Evolutionary conservation across 2,113 vertebrate genomes (phyloP).

Genomic region (Forbesichthys papilliferus): DNA sequence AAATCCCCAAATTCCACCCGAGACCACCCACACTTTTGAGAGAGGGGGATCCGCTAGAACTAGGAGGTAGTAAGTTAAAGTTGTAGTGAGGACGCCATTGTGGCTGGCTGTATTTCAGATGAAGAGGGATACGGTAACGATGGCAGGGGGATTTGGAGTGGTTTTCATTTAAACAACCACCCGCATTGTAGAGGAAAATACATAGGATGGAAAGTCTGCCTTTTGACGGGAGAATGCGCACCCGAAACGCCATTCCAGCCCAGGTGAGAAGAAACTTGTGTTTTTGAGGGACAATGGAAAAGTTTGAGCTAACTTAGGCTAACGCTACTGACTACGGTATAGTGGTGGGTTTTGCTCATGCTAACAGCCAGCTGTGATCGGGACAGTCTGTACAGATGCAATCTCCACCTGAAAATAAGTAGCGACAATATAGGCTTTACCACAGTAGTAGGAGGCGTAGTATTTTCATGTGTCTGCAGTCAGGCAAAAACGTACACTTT

Average conservation of each 20-base stretch:
- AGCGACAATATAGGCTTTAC: no score
- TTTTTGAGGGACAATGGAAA: slow-evolving; percentile 59
- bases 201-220: slow-evolving; percentile 26
- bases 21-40: slow-evolving; percentile 69
- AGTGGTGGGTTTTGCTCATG: slow-evolving; percentile 18
- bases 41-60: slow-evolving; percentile 16
- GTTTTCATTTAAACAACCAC: neutral
- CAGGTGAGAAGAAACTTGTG: slow-evolving; percentile 46
- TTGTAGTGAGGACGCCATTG: slow-evolving; percentile 66
- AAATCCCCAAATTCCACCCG: neutral
- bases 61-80: slow-evolving; percentile 27
- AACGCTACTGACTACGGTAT: slow-evolving; percentile 25
- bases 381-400: no score
- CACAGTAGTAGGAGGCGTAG: no score
- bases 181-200: neutral
- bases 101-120: slow-evolving; percentile 35
- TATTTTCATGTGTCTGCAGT: no score
- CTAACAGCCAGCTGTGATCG: neutral
- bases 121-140: slow-evolving; percentile 10
- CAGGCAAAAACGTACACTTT: no score
- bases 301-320: slow-evolving; percentile 59
- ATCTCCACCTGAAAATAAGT: no score
- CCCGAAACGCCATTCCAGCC: slow-evolving; percentile 21
- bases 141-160: neutral
- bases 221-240: slow-evolving; percentile 28